A percentile compares a stretch with the other conserved stretches of the same genome.
Conservation (phyloP, 2,797 vertebrate species). For the Nyctibius grandis region DNA sequence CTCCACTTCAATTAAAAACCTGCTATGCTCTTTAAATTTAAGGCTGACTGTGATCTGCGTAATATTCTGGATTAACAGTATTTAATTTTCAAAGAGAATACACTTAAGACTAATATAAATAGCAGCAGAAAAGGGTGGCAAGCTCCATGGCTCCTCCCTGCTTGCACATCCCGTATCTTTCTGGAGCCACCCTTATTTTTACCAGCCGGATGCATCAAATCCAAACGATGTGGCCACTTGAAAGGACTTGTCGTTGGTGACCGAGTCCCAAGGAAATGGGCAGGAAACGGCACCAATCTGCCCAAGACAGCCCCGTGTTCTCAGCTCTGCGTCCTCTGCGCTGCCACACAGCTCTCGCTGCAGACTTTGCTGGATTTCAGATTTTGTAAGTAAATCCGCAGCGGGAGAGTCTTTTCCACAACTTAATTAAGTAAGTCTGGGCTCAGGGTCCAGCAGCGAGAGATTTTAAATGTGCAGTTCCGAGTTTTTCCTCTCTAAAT, state of each 20-base stretch:
- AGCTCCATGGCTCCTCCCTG: not conserved
- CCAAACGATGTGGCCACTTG: not conserved
- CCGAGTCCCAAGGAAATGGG: not conserved
- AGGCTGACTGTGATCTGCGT: not conserved
- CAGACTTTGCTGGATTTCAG: not conserved
- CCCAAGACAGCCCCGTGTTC: not conserved
- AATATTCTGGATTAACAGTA: not conserved
- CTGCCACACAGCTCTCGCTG: not conserved
- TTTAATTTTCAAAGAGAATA: not conserved
- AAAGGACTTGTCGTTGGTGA: not conserved
- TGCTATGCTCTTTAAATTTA: not conserved
- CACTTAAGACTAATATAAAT: not conserved
- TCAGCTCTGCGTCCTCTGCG: fast-evolving
- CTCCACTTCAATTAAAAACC: not conserved
- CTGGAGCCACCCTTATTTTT: not conserved
- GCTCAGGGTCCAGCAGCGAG: not conserved
- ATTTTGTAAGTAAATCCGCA: not conserved
- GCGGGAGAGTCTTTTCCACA: not conserved
- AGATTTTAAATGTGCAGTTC: not conserved
- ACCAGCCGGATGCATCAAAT: not conserved
- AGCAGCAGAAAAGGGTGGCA: not conserved
- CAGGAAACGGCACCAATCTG: not conserved
- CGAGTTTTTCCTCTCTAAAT: not conserved
- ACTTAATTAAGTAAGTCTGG: not conserved
- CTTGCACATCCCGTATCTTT: not conserved